Base-by-base conservation (phyloP, 37 sponge, comb jelly and placozoan genomes). In the Eunapius fragilis region DNA sequence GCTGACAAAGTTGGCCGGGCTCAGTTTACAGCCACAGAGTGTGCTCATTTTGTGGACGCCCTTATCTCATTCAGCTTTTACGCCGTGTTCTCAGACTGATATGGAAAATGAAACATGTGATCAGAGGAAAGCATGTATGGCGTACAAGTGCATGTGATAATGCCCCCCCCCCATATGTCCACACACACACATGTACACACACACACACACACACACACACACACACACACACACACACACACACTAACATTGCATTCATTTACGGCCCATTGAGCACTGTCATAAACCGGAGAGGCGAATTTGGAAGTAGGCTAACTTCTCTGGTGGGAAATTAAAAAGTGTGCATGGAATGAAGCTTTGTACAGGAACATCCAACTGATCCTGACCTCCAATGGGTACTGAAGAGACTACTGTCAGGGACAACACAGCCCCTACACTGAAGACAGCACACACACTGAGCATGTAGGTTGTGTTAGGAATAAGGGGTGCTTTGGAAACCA, bases 371-470 rank as follows among this genome's bases (percentile, higher is more conserved):
- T 7, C 4, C 25, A 2, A 25, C 2, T 75, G 75, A 33, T 72
- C 10, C 73, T 0, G 4, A 75, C 75, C 75, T 75, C 75, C 75
- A 75, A 31, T 7, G 34, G 75, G 75, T 25, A 0, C 75, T 24
- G 33, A 30, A 13, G 86, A 78, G 22, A 17, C 67, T 45, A 77
- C 79, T 9, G 27, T 58, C 58, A 58, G 58, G 58, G 58, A 19
- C 6, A 19, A 58, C 7, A 58, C 34, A 3, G 45, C 74, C 32
- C 77, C 87, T 2, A 36, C 48, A 23, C 37, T 67, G 14, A 80
- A 73, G 67, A 72, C 48, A 7, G 87, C 87, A 22, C 74, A 14
- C 71, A 86, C 87, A 49, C 37, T 79, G 26, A 86, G 35, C n/a
- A 14, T 45, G 80, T 86, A 86, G 34, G 10, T 80, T 17, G 80